Conservation (phyloP, 2,797 vertebrate species). For the Eutrigla gurnardus region DNA sequence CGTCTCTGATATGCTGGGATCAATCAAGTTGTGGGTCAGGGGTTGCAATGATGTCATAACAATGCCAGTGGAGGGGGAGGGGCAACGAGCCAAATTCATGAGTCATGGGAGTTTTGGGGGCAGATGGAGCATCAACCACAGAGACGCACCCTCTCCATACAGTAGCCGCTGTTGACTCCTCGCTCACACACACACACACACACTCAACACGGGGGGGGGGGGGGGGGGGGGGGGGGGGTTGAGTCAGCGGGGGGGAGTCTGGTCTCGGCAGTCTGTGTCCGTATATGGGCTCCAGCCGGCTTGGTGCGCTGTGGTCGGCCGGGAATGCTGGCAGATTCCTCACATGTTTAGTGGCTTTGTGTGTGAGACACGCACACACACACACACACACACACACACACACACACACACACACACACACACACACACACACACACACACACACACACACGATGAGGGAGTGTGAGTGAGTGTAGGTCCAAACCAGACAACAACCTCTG, state of each 20-base stretch:
- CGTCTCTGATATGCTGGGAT: neutral
- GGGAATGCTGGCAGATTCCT: slow-evolving; percentile 81
- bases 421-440: neutral
- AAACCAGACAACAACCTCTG: too few relatives aligned
- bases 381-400: neutral
- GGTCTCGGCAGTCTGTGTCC: slow-evolving; percentile 65
- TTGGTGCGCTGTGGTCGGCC: slow-evolving; percentile 63
- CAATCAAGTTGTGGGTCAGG: slow-evolving; percentile 52
- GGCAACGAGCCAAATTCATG: slow-evolving; percentile 59
- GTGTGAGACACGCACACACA: slow-evolving; percentile 28
- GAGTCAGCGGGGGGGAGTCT: slow-evolving; percentile 65
- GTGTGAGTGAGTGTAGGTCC: too few relatives aligned
- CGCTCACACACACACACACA: neutral
- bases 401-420: neutral
- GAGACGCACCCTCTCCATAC: slow-evolving; percentile 24
- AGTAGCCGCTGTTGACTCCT: slow-evolving; percentile 18
- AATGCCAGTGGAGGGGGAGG: slow-evolving; percentile 31
- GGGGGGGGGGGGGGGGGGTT: slow-evolving; percentile 5
- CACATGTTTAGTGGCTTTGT: slow-evolving; percentile 79
- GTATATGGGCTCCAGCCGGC: slow-evolving; percentile 76
- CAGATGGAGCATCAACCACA: slow-evolving; percentile 40
- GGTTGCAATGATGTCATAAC: slow-evolving; percentile 67
- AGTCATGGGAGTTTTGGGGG: slow-evolving; percentile 76
- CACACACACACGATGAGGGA: too few relatives aligned
- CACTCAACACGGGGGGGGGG: neutral